Conservation (phyloP, 2,888 invertebrate genomes). For the Tuberolachnus salignus region DNA sequence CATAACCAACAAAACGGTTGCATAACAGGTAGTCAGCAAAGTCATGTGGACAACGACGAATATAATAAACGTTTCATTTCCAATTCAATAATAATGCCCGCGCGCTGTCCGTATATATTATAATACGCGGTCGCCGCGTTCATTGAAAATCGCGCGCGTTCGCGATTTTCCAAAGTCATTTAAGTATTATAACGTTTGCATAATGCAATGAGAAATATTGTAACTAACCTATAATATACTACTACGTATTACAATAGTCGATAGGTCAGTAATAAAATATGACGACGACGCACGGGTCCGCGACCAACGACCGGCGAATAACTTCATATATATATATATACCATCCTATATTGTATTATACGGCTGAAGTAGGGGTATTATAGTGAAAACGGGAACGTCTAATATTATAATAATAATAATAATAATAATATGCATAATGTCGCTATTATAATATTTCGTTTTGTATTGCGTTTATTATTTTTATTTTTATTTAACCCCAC, state of each 20-base stretch:
- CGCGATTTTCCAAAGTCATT: conserved; percentile 29
- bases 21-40: conserved; percentile 10
- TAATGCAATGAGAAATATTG: conserved; percentile 4
- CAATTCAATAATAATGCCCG: conserved; percentile 3
- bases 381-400: not conserved
- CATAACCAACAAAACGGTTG: conserved; percentile 4
- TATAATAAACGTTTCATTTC: not conserved
- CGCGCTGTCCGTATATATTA: not conserved
- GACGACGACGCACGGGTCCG: not conserved
- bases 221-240: conserved; percentile 29
- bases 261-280: conserved; percentile 27
- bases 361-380: not conserved
- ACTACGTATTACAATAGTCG: conserved; percentile 21
- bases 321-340: no score
- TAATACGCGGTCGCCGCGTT: conserved; percentile 1
- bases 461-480: no score
- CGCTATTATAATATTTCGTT: no score
- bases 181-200: conserved; percentile 11
- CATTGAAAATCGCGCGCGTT: conserved; percentile 25
- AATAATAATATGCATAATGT: no score
- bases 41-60: conserved; percentile 16
- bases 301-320: not conserved
- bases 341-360: not conserved
- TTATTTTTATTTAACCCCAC: no score
- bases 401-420: no score